Conservation (phyloP, 2,797 vertebrate genomes). For the Capromys pilorides region DNA sequence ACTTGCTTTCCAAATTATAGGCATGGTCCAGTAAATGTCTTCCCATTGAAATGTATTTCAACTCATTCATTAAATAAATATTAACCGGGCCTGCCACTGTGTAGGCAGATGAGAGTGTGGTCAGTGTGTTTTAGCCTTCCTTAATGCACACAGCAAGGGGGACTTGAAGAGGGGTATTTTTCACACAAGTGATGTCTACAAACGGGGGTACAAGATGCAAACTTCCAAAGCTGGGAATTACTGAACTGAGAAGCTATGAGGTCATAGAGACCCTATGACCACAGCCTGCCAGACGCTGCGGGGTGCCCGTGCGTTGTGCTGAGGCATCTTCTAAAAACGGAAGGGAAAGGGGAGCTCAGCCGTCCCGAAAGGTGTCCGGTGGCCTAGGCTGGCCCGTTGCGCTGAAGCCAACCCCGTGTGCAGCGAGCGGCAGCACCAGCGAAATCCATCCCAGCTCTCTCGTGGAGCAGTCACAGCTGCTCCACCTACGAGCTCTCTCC, state of each 20-base stretch:
- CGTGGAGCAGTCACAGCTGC: background rate
- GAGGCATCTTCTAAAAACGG: background rate
- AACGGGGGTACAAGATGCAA: background rate
- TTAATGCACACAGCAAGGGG: background rate
- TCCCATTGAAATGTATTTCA: constrained; percentile 54
- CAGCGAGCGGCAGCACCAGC: background rate
- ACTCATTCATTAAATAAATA: constrained; percentile 59
- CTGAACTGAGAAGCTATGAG: background rate
- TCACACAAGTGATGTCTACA: background rate
- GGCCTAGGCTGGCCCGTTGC: background rate
- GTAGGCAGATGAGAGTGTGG: background rate
- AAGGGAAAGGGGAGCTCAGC: background rate
- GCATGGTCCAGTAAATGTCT: constrained; percentile 24
- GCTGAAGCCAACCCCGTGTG: background rate
- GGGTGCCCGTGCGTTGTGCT: background rate
- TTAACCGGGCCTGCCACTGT: background rate
- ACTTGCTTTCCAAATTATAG: constrained; percentile 68
- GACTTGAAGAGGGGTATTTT: background rate
- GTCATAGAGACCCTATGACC: background rate
- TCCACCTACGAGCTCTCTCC: background rate
- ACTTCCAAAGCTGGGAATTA: background rate
- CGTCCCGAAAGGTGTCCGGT: background rate
- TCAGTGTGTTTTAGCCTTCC: background rate
- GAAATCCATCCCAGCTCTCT: background rate
- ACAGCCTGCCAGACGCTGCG: background rate